These are phyloP conservation scores for Aplidium turbinatum DNA, from an alignment of 23 tunicate genomes.

Conservation along the genomic window DNA sequence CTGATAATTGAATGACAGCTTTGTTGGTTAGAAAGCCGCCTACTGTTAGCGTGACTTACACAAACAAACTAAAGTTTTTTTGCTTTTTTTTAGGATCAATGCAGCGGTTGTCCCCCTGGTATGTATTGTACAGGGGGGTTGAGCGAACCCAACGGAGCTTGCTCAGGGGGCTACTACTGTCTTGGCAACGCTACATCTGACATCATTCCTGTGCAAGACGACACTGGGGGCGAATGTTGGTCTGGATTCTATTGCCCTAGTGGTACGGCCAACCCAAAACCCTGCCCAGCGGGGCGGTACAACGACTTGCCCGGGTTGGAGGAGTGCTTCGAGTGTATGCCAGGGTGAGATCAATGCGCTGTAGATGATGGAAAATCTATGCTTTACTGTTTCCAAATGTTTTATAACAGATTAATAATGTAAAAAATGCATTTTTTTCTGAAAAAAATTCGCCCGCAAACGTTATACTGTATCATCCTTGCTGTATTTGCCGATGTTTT, in stretches of 20 bases:
- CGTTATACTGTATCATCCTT: background rate
- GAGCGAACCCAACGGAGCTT: slow-evolving; percentile 73
- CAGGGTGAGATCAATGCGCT: slow-evolving; percentile 71
- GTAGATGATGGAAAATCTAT: background rate
- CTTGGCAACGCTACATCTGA: slow-evolving; percentile 36
- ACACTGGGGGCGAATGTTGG: slow-evolving; percentile 88
- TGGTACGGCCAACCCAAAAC: slow-evolving; percentile 59
- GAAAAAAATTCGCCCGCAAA: background rate
- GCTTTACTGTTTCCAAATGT: too few species aligned
- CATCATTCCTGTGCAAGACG: slow-evolving; percentile 30
- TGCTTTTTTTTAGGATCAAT: slow-evolving; percentile 46
- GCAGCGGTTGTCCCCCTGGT: slow-evolving; percentile 68
- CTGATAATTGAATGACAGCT: too few species aligned
- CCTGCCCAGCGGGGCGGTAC: slow-evolving; percentile 79
- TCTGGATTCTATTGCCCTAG: slow-evolving; percentile 75
- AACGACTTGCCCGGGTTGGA: slow-evolving; percentile 54
- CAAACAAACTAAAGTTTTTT: too few species aligned
- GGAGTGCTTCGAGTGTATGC: slow-evolving; percentile 65
- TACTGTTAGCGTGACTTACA: too few species aligned
- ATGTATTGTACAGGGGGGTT: slow-evolving; percentile 63
- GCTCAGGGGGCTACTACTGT: slow-evolving; percentile 87
- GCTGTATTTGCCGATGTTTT: background rate
- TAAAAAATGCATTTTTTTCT: background rate
- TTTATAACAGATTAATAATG: background rate
- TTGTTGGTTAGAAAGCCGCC: too few species aligned